Conservation (phyloP, 2,797 vertebrate genomes). For the Tangara arthus region DNA sequence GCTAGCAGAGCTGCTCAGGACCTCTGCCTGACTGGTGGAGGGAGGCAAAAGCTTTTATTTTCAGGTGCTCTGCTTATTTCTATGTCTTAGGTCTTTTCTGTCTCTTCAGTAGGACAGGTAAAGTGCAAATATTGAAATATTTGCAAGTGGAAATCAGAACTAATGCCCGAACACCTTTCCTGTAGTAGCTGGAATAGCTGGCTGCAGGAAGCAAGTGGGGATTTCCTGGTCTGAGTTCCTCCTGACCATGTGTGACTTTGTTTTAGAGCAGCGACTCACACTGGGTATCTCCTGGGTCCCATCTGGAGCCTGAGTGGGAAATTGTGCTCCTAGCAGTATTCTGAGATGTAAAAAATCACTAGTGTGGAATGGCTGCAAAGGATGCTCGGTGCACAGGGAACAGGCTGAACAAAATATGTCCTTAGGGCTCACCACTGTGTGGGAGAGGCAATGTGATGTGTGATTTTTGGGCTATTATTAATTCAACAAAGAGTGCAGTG, state of each 20-base stretch:
- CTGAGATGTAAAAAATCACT: conserved; percentile 48
- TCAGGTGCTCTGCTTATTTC: not conserved
- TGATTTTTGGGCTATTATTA: conserved; percentile 54
- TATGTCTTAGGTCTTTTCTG: not conserved
- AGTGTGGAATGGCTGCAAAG: conserved; percentile 46
- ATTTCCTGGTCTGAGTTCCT: conserved; percentile 24
- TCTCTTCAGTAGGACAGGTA: not conserved
- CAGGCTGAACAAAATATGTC: conserved; percentile 34
- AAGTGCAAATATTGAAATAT: not conserved
- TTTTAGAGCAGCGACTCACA: conserved; percentile 18
- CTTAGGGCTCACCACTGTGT: conserved; percentile 33
- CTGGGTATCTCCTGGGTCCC: conserved; percentile 19
- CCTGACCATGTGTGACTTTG: not conserved
- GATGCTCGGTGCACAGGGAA: conserved; percentile 15
- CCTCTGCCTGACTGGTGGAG: not conserved
- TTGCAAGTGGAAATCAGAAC: not conserved
- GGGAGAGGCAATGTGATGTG: not conserved
- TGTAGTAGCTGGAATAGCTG: not conserved
- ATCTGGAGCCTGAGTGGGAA: conserved; percentile 55
- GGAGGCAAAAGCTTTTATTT: not conserved
- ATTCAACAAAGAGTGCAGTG: conserved; percentile 18
- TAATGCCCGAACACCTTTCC: not conserved
- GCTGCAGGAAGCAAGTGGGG: not conserved
- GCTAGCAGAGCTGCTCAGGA: not conserved
- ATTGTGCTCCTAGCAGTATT: conserved; percentile 61